phyloP scores from a whole-genome alignment of 2,113 vertebrate species.

The Marmota monax region DNA sequence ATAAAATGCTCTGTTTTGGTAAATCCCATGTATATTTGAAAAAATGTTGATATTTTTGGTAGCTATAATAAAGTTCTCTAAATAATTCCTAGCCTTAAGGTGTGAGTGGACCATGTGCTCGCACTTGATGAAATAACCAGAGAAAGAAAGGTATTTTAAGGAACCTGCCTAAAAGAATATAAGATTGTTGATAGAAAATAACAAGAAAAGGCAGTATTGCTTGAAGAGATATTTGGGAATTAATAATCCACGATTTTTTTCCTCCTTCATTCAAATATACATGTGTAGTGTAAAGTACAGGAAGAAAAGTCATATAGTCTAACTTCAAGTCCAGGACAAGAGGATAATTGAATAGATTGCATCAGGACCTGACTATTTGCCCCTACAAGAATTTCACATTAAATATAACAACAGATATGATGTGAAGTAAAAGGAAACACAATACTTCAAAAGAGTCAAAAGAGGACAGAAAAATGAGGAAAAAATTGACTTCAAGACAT shows the following conservation, averaged over 20 bases:
- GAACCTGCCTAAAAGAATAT: neutral
- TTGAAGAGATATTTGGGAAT: neutral
- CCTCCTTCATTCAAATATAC: neutral
- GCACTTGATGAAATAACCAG: neutral
- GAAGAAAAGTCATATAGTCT: neutral
- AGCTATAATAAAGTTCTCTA: neutral
- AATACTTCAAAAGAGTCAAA: neutral
- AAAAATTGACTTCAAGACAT: neutral
- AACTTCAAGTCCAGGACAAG: neutral
- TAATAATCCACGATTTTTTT: neutral
- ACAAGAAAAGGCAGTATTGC: neutral
- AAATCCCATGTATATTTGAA: too few species aligned
- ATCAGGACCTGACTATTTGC: neutral
- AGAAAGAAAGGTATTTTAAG: neutral
- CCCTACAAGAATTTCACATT: neutral
- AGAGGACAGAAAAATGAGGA: neutral
- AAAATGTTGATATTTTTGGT: neutral
- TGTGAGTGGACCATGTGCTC: neutral
- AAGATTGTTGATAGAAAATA: neutral
- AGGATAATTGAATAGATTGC: neutral
- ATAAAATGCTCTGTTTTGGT: too few species aligned
- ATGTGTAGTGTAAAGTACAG: neutral
- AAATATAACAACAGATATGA: neutral
- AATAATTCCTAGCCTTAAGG: neutral
- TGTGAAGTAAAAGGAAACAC: neutral